Base-by-base conservation (phyloP, 2,113 vertebrate species). In the Notarius lentiginosus region DNA sequence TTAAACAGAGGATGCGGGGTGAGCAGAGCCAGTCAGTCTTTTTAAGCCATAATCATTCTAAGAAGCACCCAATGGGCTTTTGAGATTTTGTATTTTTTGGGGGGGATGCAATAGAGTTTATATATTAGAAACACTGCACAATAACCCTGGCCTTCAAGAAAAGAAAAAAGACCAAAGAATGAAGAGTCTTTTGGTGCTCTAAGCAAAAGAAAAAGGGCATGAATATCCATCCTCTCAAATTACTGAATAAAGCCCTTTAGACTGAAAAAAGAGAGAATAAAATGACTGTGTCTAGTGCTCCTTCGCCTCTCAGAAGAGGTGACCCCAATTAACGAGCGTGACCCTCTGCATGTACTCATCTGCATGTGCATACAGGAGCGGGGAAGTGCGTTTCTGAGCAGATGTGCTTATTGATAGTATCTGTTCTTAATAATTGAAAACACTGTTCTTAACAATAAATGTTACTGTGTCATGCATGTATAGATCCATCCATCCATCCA, bases 271-370 rank as follows among this genome's bases (percentile, higher is more conserved):
- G 51, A 66, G 56, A 34, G n/a, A 61, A 87, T 77, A 84, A 81
- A n/a, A 51, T 70, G 79, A 83, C 72, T 60, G 70, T 73, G 41
- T 86, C 61, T 61, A 79, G 79, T 72, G 75, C 92, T 85, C 72
- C 89, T 91, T 91, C 84, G 89, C 93, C 91, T 91, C 93, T 89
- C 85, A 90, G 90, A 86, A 90, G 91, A 87, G 55, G 85, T 91
- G 92, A 93, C 93, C 93, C 93, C 93, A 91, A 94, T 95, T 94
- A 94, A 90, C 88, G 83, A 90, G n/a, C 53, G 70, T 91, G 92
- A 94, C 91, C 92, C 89, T 60, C 82, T 73, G 20, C 2, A 17
- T 73, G n/a, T 34, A 72, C 49, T 84, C 73, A 47, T 79, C 9
- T 75, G 10, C 8, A 56, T 58, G 51, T 65, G 85, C 18, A 72